Evolutionary conservation across 2,113 vertebrate genomes (phyloP).

Genomic region (human): DNA sequence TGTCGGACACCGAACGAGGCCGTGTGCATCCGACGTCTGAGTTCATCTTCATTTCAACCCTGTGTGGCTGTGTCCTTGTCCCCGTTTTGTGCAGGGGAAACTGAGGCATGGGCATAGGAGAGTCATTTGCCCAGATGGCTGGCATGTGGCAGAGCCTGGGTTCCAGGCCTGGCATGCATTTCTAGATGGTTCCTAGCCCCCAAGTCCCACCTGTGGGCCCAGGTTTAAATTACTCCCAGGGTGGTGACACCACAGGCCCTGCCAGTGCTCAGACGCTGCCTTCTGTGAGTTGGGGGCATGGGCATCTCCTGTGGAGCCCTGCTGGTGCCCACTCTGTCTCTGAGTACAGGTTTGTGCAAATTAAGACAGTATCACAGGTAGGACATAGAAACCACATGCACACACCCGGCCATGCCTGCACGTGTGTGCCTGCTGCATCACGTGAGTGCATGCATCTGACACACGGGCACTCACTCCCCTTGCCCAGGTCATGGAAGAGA

Average conservation of each 20-base stretch:
- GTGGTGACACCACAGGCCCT: no score
- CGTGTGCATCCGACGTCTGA: fast-evolving
- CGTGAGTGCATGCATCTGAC: no score
- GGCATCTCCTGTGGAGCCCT: not conserved
- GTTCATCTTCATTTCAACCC: not conserved
- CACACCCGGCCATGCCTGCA: fast-evolving
- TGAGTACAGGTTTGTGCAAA: not conserved
- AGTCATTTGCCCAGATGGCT: not conserved
- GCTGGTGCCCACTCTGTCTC: not conserved
- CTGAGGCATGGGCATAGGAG: not conserved
- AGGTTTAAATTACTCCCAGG: not conserved
- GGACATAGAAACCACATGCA: not conserved
- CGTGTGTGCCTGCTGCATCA: fast-evolving
- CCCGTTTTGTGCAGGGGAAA: not conserved
- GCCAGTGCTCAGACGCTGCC: no score
- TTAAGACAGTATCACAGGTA: no score
- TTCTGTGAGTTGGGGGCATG: not conserved
- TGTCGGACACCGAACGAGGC: fast-evolving
- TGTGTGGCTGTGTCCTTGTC: not conserved
- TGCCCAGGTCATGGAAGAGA: not conserved
- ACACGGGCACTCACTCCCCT: fast-evolving
- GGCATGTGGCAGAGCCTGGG: not conserved
- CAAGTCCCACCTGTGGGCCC: not conserved
- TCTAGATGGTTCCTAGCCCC: no score
- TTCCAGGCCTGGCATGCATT: not conserved